Conservation (phyloP, 2,888 invertebrate genomes). For the Rhorus exstirpatorius region DNA sequence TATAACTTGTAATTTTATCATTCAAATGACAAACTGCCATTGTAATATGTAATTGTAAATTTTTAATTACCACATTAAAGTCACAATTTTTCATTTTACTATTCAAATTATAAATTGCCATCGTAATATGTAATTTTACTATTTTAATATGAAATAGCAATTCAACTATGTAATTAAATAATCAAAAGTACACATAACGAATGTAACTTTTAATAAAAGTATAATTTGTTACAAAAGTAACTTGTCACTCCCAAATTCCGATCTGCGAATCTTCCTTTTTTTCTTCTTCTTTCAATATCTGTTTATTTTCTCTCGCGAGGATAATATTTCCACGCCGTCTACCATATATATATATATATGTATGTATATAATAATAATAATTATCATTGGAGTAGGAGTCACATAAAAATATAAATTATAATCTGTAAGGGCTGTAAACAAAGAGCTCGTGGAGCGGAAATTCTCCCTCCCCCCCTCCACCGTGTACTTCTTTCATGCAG, state of each 20-base stretch:
- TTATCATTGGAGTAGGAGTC: constrained; percentile 75
- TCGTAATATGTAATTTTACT: too few relatives aligned
- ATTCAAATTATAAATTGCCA: too few relatives aligned
- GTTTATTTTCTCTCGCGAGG: constrained; percentile 42
- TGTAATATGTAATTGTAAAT: too few relatives aligned
- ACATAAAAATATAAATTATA: constrained; percentile 81
- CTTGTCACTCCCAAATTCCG: constrained; percentile 74
- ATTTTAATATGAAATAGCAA: too few relatives aligned
- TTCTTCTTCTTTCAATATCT: constrained; percentile 37
- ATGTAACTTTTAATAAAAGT: background rate
- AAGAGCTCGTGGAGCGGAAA: constrained; percentile 41
- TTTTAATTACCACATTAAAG: too few relatives aligned
- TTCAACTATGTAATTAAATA: too few relatives aligned
- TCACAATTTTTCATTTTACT: too few relatives aligned
- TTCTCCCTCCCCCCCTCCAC: background rate
- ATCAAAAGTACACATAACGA: background rate
- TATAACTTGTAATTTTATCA: too few relatives aligned
- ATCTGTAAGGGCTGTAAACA: constrained; percentile 50
- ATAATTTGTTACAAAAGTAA: constrained; percentile 2
- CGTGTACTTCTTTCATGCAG: constrained; percentile 20
- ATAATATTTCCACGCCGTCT: constrained; percentile 27
- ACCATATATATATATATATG: constrained; percentile 30
- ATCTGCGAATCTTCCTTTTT: constrained; percentile 9
- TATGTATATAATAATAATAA: constrained; percentile 71
- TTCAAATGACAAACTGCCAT: too few relatives aligned